These are phyloP conservation scores for Perdix hodgsoniae DNA, from an alignment of 2,797 vertebrate genomes.

Conservation along the genomic window DNA sequence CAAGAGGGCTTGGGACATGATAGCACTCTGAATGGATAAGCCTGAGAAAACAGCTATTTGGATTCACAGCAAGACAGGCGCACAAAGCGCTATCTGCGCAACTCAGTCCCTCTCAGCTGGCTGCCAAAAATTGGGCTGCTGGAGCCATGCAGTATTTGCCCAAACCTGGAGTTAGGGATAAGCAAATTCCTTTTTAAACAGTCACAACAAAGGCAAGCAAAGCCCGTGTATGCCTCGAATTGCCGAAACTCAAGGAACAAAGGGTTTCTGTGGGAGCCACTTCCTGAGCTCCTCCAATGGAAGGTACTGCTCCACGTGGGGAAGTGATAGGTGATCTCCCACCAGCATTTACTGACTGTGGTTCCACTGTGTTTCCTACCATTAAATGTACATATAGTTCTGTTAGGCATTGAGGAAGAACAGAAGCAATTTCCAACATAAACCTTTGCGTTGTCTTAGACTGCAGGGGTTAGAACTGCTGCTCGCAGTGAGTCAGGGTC, in stretches of 20 bases:
- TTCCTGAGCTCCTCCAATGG: background rate
- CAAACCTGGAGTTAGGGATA: background rate
- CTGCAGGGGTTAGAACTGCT: background rate
- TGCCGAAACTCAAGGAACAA: background rate
- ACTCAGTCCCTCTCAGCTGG: background rate
- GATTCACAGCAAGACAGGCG: background rate
- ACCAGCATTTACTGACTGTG: background rate
- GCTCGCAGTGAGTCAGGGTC: background rate
- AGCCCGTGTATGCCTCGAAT: background rate
- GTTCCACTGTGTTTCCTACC: background rate
- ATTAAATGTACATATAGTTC: rapidly evolving
- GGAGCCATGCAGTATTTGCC: background rate
- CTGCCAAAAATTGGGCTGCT: background rate
- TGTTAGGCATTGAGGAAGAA: background rate
- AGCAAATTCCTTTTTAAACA: conserved; percentile 25
- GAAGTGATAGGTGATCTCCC: rapidly evolving
- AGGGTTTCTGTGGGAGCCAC: background rate
- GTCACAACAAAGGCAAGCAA: background rate
- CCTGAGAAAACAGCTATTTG: conserved; percentile 48
- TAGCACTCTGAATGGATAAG: conserved; percentile 7
- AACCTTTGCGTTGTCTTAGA: background rate
- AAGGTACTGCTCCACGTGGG: rapidly evolving
- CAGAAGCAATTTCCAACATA: background rate
- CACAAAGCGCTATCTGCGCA: conserved; percentile 10
- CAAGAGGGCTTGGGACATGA: background rate